Evolutionary conservation across 2,797 vertebrate genomes (phyloP).

Genomic region (Tangara arthus): DNA sequence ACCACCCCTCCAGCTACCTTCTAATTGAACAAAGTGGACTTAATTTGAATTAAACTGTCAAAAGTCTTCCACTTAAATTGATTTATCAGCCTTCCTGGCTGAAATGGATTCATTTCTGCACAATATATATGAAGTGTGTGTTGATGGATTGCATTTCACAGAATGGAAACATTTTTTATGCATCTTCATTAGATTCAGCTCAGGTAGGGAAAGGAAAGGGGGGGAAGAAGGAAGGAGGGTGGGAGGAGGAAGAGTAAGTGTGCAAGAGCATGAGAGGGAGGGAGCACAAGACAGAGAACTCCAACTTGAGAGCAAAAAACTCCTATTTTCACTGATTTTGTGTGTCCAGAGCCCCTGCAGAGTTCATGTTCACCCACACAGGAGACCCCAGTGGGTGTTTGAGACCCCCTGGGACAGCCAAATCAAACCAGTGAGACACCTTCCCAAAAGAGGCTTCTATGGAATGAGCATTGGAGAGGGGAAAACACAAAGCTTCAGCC

Average conservation of each 20-base stretch:
- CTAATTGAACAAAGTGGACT: constrained; percentile 77
- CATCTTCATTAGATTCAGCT: constrained; percentile 43
- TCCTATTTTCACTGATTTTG: not conserved
- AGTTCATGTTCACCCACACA: not conserved
- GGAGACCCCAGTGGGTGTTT: not conserved
- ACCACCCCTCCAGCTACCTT: constrained; percentile 49
- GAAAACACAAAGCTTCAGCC: not conserved
- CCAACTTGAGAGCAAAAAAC: not conserved
- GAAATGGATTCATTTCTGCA: constrained; percentile 73
- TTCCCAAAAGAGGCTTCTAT: not conserved
- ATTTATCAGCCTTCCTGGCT: constrained; percentile 66
- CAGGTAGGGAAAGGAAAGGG: constrained; percentile 22
- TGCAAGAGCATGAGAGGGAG: not conserved
- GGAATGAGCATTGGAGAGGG: not conserved
- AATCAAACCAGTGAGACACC: not conserved
- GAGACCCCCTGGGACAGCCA: not conserved
- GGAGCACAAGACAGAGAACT: not conserved
- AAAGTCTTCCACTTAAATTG: constrained; percentile 76
- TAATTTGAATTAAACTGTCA: constrained; percentile 80
- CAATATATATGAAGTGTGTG: constrained; percentile 58
- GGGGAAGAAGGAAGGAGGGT: not conserved
- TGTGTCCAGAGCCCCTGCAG: not conserved
- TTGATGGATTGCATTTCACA: constrained; percentile 65
- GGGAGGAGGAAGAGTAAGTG: not conserved
- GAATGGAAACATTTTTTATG: constrained; percentile 63